Percentiles rank a stretch among this genome's conserved stretches.
Evolutionary conservation across 2,113 vertebrate genomes (phyloP).

Genomic region (Seriola dumerili): DNA sequence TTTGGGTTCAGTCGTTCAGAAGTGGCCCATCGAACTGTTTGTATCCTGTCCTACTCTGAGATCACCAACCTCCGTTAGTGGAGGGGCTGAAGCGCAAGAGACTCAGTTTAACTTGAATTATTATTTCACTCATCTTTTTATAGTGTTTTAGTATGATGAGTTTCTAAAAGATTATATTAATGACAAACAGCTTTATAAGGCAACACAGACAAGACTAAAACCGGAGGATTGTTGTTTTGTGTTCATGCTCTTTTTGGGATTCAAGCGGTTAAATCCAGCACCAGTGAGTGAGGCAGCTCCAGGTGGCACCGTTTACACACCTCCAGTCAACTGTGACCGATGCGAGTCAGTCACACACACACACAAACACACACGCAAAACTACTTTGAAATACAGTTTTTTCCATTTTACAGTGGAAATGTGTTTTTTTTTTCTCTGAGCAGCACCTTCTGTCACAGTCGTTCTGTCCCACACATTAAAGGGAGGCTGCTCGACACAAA

Average conservation of each 20-base stretch:
- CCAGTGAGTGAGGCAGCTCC: constrained; percentile 14
- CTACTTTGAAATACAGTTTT: constrained; percentile 27
- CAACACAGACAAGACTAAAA: too few relatives aligned
- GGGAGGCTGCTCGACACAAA: constrained; percentile 9
- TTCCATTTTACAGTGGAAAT: constrained; percentile 18
- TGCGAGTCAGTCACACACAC: background rate
- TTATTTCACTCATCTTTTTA: background rate
- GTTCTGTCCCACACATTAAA: constrained; percentile 6
- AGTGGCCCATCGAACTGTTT: too few relatives aligned
- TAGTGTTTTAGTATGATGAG: background rate
- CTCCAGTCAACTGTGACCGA: constrained; percentile 52
- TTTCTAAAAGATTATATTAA: background rate
- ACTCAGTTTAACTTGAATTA: too few relatives aligned
- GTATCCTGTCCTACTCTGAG: too few relatives aligned
- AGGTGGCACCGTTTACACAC: constrained; percentile 48
- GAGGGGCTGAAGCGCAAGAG: too few relatives aligned
- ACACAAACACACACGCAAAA: constrained; percentile 15
- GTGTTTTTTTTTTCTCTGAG: background rate
- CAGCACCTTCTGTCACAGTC: constrained; percentile 31
- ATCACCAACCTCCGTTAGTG: too few relatives aligned
- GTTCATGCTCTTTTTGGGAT: background rate
- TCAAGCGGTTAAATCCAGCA: constrained; percentile 14
- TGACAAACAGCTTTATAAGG: background rate
- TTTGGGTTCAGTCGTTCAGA: too few relatives aligned
- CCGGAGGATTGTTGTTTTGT: background rate